These are phyloP conservation scores for Pseudoatta argentina DNA, from an alignment of 1,140 invertebrate species.

Conservation along the genomic window DNA sequence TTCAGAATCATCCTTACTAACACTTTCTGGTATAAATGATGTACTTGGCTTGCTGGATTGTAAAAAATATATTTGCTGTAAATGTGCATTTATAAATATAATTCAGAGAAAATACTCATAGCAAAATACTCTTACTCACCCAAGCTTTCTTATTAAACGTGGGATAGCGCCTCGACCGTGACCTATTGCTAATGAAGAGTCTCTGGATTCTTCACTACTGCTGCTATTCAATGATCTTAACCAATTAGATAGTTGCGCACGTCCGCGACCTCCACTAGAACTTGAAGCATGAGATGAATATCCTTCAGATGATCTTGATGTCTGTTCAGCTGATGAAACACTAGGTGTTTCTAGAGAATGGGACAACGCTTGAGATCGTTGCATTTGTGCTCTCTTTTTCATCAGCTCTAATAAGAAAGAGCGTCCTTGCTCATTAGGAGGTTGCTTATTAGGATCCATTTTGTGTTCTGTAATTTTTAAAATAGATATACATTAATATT, in stretches of 20 bases:
- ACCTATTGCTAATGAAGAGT: not conserved
- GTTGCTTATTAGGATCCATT: conserved; percentile 43
- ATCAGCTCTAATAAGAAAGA: conserved; percentile 31
- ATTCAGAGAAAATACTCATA: conserved; percentile 18
- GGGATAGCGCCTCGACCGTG: conserved; percentile 60
- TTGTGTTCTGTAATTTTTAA: conserved; percentile 5
- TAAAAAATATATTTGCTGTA: not conserved
- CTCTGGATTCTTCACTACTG: not conserved
- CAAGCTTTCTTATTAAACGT: not conserved
- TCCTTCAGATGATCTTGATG: conserved; percentile 17
- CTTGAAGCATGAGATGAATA: not conserved
- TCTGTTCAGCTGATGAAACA: not conserved
- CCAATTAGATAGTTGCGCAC: not conserved
- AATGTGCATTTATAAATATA: not conserved
- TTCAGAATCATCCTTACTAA: not conserved
- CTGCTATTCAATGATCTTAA: not conserved
- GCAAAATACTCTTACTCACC: conserved; percentile 42
- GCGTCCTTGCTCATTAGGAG: conserved; percentile 28
- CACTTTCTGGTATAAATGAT: not conserved
- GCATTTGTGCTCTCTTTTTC: conserved; percentile 22
- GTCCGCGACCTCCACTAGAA: conserved; percentile 42
- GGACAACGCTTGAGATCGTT: not conserved
- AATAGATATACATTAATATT: not conserved
- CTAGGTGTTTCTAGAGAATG: conserved; percentile 22
- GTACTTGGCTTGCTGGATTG: not conserved